Evolutionary conservation across 2,113 vertebrate genomes (phyloP).

Genomic region (Silurus meridionalis): DNA sequence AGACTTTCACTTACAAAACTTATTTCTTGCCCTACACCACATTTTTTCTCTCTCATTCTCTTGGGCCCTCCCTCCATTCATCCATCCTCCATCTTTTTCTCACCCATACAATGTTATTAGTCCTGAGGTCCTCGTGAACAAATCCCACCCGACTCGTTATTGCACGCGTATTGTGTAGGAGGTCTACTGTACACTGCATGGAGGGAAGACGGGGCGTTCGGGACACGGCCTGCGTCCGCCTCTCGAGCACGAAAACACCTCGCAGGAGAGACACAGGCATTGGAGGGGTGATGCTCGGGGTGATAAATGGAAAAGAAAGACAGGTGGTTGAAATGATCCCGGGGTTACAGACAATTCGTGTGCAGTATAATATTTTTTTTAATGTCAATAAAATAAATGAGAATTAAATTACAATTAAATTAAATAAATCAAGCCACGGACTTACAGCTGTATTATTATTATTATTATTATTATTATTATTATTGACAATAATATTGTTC

Average conservation of each 20-base stretch:
- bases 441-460: no score
- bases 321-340: slow-evolving; percentile 1
- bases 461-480: no score
- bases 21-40: background rate
- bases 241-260: background rate
- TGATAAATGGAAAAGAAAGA: slow-evolving; percentile 17
- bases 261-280: background rate
- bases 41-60: background rate
- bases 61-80: background rate
- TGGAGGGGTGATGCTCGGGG: background rate
- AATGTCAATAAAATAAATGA: no score
- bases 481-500: no score
- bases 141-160: background rate
- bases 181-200: background rate
- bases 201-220: background rate
- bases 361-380: no score
- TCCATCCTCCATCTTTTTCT: background rate
- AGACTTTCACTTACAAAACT: background rate
- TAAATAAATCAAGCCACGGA: no score
- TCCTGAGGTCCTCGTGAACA: background rate
- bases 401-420: no score
- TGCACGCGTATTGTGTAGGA: background rate
- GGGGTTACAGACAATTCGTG: no score
- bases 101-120: slow-evolving; percentile 5
- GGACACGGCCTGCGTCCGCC: background rate